Evolutionary conservation across 2,113 vertebrate genomes (phyloP).

Genomic region (Otocyon megalotis): DNA sequence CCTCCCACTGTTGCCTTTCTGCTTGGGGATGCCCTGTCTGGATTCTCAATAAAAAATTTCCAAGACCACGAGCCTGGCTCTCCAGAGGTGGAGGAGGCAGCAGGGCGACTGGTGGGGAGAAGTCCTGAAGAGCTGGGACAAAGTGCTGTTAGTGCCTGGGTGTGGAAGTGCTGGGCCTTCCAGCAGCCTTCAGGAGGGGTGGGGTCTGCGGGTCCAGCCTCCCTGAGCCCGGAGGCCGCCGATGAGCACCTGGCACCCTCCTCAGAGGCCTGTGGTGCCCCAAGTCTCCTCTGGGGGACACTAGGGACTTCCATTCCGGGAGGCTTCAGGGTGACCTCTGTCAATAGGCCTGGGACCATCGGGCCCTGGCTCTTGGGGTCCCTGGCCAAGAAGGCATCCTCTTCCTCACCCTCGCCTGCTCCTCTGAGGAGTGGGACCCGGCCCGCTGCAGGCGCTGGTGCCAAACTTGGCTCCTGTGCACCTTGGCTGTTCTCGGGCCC

Average conservation of each 20-base stretch:
- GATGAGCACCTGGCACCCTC: not conserved
- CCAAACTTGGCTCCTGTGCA: slow-evolving; percentile 84
- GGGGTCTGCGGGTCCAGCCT: not conserved
- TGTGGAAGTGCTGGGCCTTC: slow-evolving; percentile 47
- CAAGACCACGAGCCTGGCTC: slow-evolving; percentile 64
- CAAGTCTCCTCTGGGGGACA: slow-evolving; percentile 19
- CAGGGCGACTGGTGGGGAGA: not conserved
- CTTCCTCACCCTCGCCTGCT: slow-evolving; percentile 80
- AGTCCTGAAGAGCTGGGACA: slow-evolving; percentile 61
- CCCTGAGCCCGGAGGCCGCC: not conserved
- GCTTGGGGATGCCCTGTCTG: slow-evolving; percentile 5
- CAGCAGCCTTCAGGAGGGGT: not conserved
- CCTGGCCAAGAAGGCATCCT: slow-evolving; percentile 86
- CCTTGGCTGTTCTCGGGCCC: slow-evolving; percentile 95
- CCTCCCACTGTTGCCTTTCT: slow-evolving; percentile 30
- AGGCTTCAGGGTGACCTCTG: slow-evolving; percentile 41
- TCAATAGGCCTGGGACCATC: not conserved
- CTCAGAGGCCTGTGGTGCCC: slow-evolving; percentile 50
- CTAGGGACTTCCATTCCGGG: slow-evolving; percentile 42
- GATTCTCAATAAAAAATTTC: slow-evolving; percentile 46
- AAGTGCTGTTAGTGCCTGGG: slow-evolving; percentile 77
- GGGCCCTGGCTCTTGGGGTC: slow-evolving; percentile 82
- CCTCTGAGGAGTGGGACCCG: not conserved
- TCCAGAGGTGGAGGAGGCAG: not conserved
- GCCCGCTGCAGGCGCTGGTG: slow-evolving; percentile 10